Evolutionary conservation across 2,113 vertebrate genomes (phyloP).

Genomic region (Ictidomys tridecemlineatus): DNA sequence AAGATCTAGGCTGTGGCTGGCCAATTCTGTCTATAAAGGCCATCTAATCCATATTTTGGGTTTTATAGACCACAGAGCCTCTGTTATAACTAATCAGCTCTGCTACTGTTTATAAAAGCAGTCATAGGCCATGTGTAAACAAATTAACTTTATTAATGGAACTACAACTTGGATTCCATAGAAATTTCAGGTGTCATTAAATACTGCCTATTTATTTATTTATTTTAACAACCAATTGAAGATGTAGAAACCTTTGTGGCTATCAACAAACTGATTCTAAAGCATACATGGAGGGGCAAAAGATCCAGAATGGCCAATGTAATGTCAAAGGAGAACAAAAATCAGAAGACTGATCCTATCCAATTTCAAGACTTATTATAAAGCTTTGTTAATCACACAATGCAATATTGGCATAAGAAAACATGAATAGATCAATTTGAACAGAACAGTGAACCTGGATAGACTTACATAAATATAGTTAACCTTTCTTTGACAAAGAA

Average conservation of each 20-base stretch:
- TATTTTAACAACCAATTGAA: not conserved
- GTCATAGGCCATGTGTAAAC: not conserved
- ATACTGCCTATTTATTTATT: not conserved
- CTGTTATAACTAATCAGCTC: not conserved
- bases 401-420: not conserved
- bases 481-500: not conserved
- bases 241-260: not conserved
- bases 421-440: not conserved
- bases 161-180: not conserved
- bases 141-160: not conserved
- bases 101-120: not conserved
- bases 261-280: slow-evolving; percentile 26
- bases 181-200: not conserved
- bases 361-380: not conserved
- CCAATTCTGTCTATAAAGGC: not conserved
- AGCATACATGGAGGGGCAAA: not conserved
- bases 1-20: not conserved
- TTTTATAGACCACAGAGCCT: not conserved
- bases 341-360: not conserved
- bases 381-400: not conserved
- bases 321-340: not conserved
- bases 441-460: not conserved
- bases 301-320: not conserved
- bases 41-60: not conserved
- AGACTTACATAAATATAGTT: not conserved